These are phyloP conservation scores for Okamejei kenojei DNA, from an alignment of 2,797 vertebrate species.

Conservation along the genomic window DNA sequence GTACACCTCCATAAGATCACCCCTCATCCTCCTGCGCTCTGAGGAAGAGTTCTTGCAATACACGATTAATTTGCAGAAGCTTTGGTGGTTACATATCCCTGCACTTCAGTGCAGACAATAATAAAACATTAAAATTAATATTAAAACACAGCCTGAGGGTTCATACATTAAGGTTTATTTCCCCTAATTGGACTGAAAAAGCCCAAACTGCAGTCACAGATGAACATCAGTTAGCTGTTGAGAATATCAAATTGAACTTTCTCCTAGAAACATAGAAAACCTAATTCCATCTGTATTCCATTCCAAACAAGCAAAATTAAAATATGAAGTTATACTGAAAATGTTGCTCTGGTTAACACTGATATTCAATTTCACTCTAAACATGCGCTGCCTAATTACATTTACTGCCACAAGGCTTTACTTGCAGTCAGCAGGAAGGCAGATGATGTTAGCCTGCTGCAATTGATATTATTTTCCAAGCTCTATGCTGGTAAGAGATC, in stretches of 20 bases:
- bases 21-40: too few species aligned
- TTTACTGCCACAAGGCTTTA: too few species aligned
- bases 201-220: background rate
- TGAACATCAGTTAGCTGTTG: background rate
- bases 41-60: too few species aligned
- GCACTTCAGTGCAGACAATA: background rate
- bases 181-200: background rate
- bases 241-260: background rate
- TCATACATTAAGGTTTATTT: background rate
- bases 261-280: too few species aligned
- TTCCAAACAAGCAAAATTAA: background rate
- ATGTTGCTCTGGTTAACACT: background rate
- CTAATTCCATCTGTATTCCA: background rate
- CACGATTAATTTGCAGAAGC: background rate
- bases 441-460: too few species aligned
- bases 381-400: too few species aligned
- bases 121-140: too few species aligned
- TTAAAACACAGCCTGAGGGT: background rate
- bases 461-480: too few species aligned
- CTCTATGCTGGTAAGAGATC: too few species aligned
- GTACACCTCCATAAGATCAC: too few species aligned
- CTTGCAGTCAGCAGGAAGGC: too few species aligned
- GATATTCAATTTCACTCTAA: background rate
- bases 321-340: background rate
- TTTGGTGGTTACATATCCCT: background rate